Base-by-base conservation (phyloP, 2,888 invertebrate genomes). In the Pristionchus fissidentatus region DNA sequence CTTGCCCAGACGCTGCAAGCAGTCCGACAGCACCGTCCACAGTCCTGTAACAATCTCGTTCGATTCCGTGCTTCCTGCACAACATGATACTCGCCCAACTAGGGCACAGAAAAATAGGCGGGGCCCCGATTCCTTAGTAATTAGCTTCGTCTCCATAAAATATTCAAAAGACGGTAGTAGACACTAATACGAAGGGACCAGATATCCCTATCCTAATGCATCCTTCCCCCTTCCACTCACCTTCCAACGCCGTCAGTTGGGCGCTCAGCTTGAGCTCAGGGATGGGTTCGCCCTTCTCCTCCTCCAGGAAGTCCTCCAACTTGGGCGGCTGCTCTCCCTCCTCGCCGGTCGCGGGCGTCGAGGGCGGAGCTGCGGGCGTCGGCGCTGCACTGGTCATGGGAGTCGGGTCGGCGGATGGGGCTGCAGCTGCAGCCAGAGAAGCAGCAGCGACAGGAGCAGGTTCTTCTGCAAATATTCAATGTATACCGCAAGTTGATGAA, bases 21-120 rank as follows among this genome's bases (percentile, higher is more conserved):
- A 96, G 85, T 95, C 94, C 90, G 96, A 96, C 79, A 96, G 93
- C 3, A 95, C 95, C 83, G 95, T 94, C 96, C 96, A 96, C 41
- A 96, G 93, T 22, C 49, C 70, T 41, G 85, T 75, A 57, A 87
- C 19, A 57, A 43, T 73, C 13, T 13, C 8, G n/a, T 22, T 10
- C 29, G 13, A 26, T n/a, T 62, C 13, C n/a, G 26, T 29, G 13
- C 29, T 13, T 26, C 43, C 80, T 62, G 52, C 84, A 84, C 7
- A 85, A 15, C 52, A 52, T 13, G 52, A 13, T 52, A 52, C 19
- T 52, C 15, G 15, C 52, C 13, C 19, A 52, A 52, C 19, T 52
- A 52, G 52, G 15, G n/a, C n/a, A n/a, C n/a, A 3, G 13, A n/a
- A 46, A 35, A 49, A 8, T 79, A 19, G 8, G 22, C 8, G 19